Base-by-base conservation (phyloP, 1,140 invertebrate species). In the Drosophila kohkoa region DNA sequence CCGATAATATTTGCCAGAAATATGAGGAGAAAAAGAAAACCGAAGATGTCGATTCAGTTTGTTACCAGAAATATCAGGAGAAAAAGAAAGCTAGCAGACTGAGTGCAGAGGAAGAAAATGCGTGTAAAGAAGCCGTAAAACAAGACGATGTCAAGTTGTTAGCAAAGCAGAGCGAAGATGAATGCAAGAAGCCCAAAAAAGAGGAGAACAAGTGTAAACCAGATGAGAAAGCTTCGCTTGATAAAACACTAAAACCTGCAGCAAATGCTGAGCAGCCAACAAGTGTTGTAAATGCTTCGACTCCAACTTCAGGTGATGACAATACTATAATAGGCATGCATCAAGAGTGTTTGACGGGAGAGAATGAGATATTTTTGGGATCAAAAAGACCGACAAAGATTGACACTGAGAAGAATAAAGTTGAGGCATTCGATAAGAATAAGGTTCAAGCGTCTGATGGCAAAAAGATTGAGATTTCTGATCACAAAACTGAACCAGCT, bases 61-160 rank as follows among this genome's bases (percentile, higher is more conserved):
- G 55, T 55, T 57, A 38, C 16, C 6, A 57, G 16, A 57, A 57
- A 25, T 16, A 20, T n/a, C 8, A 57, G n/a, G 54, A 57, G 54
- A 7, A 35, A 7, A 16, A 5, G 28, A 57, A 57, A 16, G 15
- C 16, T 4, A 10, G 8, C 5, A 41, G 52, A 41, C 54, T 54
- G 3, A 57, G 54, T 57, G 54, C 54, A 2, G 15, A 35, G 0
- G 35, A 57, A 7, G 38, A n/a, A 16, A n/a, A 57, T 1, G 20
- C 30, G 20, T 38, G 35, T 32, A 35, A 8, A 1, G 35, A 38
- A n/a, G 8, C 35, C 1, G 30, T 5, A 8, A 54, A 16, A 13
- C n/a, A 35, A 7, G 48, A 49, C 8, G 32, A n/a, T 15, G 13
- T n/a, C 28, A 15, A 35, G 1, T 1, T n/a, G 5, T 2, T n/a